Conservation (phyloP, 2,888 invertebrate genomes). For the Lithophane ornitopus region DNA sequence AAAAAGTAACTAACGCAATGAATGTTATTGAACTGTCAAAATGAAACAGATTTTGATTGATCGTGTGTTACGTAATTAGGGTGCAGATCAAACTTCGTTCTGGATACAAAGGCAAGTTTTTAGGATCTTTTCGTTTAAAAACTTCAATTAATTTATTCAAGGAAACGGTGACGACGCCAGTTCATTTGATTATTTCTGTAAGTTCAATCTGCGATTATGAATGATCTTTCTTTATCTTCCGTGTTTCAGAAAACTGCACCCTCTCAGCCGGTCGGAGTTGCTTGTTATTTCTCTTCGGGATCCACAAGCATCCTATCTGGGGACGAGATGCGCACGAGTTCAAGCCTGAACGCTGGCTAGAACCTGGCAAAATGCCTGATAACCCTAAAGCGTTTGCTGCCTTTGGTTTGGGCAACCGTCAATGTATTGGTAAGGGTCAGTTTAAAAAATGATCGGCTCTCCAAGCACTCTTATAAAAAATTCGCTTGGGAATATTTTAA, state of each 20-base stretch:
- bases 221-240: not conserved
- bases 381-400: constrained; percentile 75
- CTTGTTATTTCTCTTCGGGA: constrained; percentile 74
- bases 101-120: not conserved
- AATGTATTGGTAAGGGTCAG: constrained; percentile 76
- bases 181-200: too few species aligned
- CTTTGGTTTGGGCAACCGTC: constrained; percentile 78
- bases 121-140: too few species aligned
- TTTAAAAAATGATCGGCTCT: not conserved
- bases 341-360: constrained; percentile 80
- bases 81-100: not conserved
- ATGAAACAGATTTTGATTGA: too few species aligned
- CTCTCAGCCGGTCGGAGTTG: constrained; percentile 76
- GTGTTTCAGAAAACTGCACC: constrained; percentile 76
- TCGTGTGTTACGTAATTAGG: too few species aligned
- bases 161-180: too few species aligned
- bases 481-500: not conserved
- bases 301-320: constrained; percentile 79
- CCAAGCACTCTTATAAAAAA: too few species aligned
- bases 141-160: too few species aligned
- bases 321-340: constrained; percentile 77
- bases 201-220: too few species aligned
- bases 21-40: too few species aligned
- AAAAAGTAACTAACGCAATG: too few species aligned
- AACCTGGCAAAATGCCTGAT: constrained; percentile 72